phyloP scores from a whole-genome alignment of 2,888 invertebrate species.

The Omphaloscelis lunosa region DNA sequence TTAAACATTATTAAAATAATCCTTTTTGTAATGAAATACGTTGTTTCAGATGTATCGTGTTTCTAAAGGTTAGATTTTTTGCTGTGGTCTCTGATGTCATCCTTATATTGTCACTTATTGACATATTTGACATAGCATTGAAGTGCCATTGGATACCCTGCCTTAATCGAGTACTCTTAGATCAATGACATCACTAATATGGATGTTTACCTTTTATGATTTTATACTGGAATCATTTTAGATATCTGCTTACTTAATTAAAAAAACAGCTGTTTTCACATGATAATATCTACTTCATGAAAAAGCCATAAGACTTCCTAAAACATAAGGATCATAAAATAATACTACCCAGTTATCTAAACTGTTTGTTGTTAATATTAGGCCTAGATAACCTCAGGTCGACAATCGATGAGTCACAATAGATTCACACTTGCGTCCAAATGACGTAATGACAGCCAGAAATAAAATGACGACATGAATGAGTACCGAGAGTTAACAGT shows the following conservation, averaged over 20 bases:
- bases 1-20: conserved; percentile 29
- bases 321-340: conserved; percentile 10
- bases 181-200: conserved; percentile 55
- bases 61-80: conserved; percentile 21
- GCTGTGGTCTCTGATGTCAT: conserved; percentile 48
- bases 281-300: conserved; percentile 1
- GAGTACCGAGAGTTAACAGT: conserved; percentile 40
- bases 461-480: conserved; percentile 66
- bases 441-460: conserved; percentile 63
- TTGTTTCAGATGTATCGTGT: conserved; percentile 29
- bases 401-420: conserved; percentile 51
- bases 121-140: conserved; percentile 38
- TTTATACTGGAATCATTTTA: conserved; percentile 13
- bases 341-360: conserved; percentile 29
- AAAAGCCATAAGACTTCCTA: conserved; percentile 24
- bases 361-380: conserved; percentile 41
- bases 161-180: conserved; percentile 28
- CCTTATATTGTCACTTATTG: conserved; percentile 16
- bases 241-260: conserved; percentile 3
- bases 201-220: conserved; percentile 42
- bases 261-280: conserved; percentile 9
- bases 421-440: conserved; percentile 45
- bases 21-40: conserved; percentile 36
- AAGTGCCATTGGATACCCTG: conserved; percentile 35
- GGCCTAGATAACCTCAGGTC: conserved; percentile 54